Conservation (phyloP, 2,888 invertebrate species). For the Drosophila yooni region DNA sequence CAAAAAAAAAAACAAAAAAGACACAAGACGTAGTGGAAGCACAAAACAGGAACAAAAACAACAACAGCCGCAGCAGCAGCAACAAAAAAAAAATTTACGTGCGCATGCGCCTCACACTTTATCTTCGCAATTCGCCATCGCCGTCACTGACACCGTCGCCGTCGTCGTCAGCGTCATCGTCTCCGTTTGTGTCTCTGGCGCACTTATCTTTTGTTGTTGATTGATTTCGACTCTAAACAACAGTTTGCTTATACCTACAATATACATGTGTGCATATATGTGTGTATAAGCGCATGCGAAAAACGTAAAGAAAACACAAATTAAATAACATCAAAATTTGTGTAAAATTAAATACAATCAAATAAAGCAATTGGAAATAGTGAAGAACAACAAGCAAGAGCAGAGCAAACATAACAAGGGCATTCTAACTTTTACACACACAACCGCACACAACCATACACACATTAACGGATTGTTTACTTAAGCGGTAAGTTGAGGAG, state of each 20-base stretch:
- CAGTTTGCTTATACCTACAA: conserved; percentile 25
- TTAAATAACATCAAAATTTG: conserved; percentile 34
- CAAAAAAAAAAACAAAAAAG: conserved; percentile 1
- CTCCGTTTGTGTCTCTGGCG: conserved; percentile 24
- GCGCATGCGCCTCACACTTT: conserved; percentile 58
- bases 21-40: conserved; percentile 37
- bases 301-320: conserved; percentile 36
- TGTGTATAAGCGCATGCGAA: conserved; percentile 31
- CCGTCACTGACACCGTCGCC: conserved; percentile 1
- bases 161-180: conserved; percentile 14
- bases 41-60: conserved; percentile 22
- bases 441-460: background rate
- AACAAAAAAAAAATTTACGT: conserved; percentile 39
- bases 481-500: conserved; percentile 64
- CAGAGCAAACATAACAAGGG: conserved; percentile 41
- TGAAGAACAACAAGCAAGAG: conserved; percentile 28
- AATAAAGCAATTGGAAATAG: conserved; percentile 41
- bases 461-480: conserved; percentile 38
- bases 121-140: conserved; percentile 55
- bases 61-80: conserved; percentile 27
- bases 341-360: conserved; percentile 51
- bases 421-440: conserved; percentile 19
- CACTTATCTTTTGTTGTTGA: conserved; percentile 50
- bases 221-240: conserved; percentile 55
- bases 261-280: conserved; percentile 14